A percentile compares a stretch with the other conserved stretches of the same genome.
Conservation (phyloP, 2,888 invertebrate species). For the Thelaira solivaga region DNA sequence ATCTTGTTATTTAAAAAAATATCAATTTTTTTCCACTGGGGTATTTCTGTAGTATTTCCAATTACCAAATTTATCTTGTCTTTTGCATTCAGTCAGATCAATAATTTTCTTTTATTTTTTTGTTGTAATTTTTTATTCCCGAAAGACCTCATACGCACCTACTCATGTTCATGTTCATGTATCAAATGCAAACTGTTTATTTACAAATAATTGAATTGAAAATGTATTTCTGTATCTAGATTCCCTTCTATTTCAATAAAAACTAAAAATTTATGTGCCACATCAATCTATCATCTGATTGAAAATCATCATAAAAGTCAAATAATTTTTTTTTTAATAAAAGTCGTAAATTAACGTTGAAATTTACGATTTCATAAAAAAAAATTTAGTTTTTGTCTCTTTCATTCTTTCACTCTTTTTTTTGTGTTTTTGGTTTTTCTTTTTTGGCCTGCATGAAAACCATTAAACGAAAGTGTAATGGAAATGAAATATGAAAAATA, state of each 20-base stretch:
- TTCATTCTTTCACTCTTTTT: neutral
- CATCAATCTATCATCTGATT: slow-evolving; percentile 55
- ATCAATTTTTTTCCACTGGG: no score
- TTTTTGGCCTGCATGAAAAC: no score
- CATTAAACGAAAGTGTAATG: no score
- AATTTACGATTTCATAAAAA: no score
- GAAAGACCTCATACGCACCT: no score
- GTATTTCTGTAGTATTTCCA: neutral
- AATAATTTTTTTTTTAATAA: slow-evolving; percentile 56
- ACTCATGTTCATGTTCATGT: slow-evolving; percentile 25
- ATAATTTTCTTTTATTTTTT: no score
- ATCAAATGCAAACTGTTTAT: slow-evolving; percentile 57
- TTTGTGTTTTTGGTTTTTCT: no score
- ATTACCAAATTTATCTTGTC: slow-evolving; percentile 47
- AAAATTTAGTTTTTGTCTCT: neutral
- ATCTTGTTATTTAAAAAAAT: no score
- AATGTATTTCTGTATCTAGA: slow-evolving; percentile 3
- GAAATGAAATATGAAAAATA: no score
- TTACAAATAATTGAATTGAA: slow-evolving; percentile 35
- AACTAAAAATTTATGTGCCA: slow-evolving; percentile 30
- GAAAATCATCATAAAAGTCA: slow-evolving; percentile 57
- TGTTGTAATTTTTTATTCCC: no score
- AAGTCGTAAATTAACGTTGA: slow-evolving; percentile 53
- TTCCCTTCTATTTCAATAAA: slow-evolving; percentile 34
- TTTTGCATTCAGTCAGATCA: slow-evolving; percentile 19